Evolutionary conservation across 2,113 vertebrate species (phyloP), one percentile per base, ranked within the genome.

Genomic region (Butorides virescens): DNA sequence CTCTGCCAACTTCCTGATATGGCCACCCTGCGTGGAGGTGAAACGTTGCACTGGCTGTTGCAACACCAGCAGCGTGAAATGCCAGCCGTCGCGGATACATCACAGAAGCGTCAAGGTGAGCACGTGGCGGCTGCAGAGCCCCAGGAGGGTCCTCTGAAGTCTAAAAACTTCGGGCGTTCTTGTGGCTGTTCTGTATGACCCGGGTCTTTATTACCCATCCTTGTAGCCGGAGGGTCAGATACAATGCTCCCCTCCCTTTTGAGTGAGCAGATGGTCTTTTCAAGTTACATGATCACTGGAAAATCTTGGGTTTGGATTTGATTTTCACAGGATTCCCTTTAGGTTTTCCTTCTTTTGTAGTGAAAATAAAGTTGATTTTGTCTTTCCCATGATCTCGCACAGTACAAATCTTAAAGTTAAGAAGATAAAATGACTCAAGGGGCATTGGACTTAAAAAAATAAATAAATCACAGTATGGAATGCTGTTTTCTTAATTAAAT

Each of bases 21-120:
- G 99, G 99, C 99, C 99, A 1, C 99, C 99, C 15, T 99, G 99
- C 13, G 99, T 99, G 98, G 99, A 99, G 98, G 99, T 99, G 97
- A 99, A 98, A 68, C 99, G 99, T 81, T 99, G 99, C 97, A 99
- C 99, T 0, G 99, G 99, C 96, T 99, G 99, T 92, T 99, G 99
- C 98, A 99, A 99, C 97, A 99, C 99, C 86, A 99, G 99, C 98
- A 99, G 99, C 4, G 98, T 99, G 98, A 99, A 98, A 95, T 99
- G 99, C 93, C 99, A 99, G 91, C 99, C 99, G 2, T 99, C 99
- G 1, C 98, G 99, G 94, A 98, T 99, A 97, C 99, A 99, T 92
- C 99, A 99, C 98, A 98, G 99, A 94, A 99, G 98, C 4, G 99
- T 99, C 97, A 99, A 99, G 99, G 99, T 99, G 97, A 98, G 98